A percentile compares a stretch with the other conserved stretches of the same genome.
Evolutionary conservation across 2,888 invertebrate species (phyloP).

Genomic region (Papilio gigon): DNA sequence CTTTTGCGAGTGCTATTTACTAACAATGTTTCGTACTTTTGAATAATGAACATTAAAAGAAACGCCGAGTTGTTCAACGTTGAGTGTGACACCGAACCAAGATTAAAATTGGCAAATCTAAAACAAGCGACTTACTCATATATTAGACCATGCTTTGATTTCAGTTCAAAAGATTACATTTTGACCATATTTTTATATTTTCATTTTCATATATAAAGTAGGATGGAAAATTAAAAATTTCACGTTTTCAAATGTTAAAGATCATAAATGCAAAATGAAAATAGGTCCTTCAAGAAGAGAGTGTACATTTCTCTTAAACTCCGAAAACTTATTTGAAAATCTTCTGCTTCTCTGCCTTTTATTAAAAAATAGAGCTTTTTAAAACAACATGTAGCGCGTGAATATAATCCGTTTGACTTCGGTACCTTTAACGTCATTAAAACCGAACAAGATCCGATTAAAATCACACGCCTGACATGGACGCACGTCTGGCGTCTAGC

Average conservation of each 20-base stretch:
- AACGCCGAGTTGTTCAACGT: neutral
- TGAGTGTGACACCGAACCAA: neutral
- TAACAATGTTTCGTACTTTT: neutral
- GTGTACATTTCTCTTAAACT: no score
- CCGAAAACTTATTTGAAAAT: no score
- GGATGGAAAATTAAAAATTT: no score
- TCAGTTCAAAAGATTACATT: neutral
- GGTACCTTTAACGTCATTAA: conserved; percentile 5
- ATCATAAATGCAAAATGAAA: neutral
- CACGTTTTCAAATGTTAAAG: neutral
- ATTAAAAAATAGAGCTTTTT: no score
- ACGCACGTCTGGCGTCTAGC: neutral
- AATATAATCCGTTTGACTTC: neutral
- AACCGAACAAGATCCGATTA: conserved; percentile 5
- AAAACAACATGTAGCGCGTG: neutral
- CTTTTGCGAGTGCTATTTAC: neutral
- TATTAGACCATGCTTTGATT: neutral
- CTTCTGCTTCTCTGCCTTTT: no score
- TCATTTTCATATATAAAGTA: neutral
- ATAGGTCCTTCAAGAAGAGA: no score
- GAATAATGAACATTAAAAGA: neutral
- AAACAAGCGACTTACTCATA: neutral
- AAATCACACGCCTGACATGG: neutral
- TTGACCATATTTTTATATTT: neutral
- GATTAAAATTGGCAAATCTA: neutral